Base-by-base conservation (phyloP, 2,888 invertebrate genomes). In the Margaritifera margaritifera region DNA sequence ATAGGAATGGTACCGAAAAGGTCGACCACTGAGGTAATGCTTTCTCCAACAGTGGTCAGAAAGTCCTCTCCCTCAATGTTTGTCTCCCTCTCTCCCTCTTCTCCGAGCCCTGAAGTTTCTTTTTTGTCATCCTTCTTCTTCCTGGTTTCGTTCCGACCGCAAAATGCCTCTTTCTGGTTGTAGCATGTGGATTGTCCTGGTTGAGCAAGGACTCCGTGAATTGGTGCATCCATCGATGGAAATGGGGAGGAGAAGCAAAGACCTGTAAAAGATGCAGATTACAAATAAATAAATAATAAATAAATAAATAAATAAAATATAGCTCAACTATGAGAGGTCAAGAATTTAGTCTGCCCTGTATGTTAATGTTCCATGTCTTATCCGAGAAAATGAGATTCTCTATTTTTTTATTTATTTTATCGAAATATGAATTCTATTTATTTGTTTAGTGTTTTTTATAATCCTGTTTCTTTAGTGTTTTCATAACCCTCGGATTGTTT, bases 21-120 rank as follows among this genome's bases (percentile, higher is more conserved):
- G 79, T 92, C 91, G 74, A 92, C 84, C 81, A 92, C 89, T 60
- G 90, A 89, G 4, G 92, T 89, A 24, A 92, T 90, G 64, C 89
- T 88, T 63, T 91, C 90, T 6, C 91, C 91, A 54, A 92, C 85
- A 62, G 87, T 87, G 67, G 88, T 88, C 64, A 92, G 83, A 70
- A 88, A 90, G n/a, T 84, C 85, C 31, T 82, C 84, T 51, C 85
- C 81, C 20, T 72, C 65, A 4, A 63, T 65, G 6, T 81, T 78
- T 18, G 63, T 68, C 11, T 68, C 52, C 18, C 72, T 69, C 53
- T 71, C 71, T 27, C 63, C 70, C 62, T 69, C 73, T 6, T 70
- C 72, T 20, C 69, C 76, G 5, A 71, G 67, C 27, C 68, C 69
- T 64, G 69, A 67, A 51, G 71, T 67, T 25, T 71, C 71, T 15